These are phyloP conservation scores for Schizothorax lantsangensis DNA, from an alignment of 2,797 vertebrate species.

Conservation along the genomic window DNA sequence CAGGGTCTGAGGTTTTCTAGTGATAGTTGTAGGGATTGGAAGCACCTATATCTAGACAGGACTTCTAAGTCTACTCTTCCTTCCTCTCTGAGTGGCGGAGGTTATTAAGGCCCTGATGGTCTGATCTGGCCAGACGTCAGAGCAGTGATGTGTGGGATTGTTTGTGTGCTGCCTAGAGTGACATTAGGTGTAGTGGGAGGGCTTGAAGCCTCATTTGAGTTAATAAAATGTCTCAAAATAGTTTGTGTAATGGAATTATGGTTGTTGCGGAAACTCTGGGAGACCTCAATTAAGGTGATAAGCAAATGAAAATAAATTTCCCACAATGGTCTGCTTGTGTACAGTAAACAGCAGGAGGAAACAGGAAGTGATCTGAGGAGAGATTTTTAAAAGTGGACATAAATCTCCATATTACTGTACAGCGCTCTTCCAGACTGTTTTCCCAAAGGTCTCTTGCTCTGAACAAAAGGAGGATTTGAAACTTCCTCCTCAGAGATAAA, in stretches of 20 bases:
- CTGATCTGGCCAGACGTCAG: conserved; percentile 37
- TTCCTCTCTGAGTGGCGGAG: conserved; percentile 27
- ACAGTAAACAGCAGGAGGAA: conserved; percentile 72
- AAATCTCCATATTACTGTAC: conserved; percentile 68
- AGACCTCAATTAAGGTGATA: conserved; percentile 80
- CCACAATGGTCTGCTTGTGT: conserved; percentile 67
- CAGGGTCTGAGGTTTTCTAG: background rate
- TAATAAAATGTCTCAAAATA: conserved; percentile 79
- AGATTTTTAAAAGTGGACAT: conserved; percentile 59
- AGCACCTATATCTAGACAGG: background rate
- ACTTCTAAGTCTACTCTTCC: conserved; percentile 26
- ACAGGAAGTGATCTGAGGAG: conserved; percentile 73
- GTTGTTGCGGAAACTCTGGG: conserved; percentile 64
- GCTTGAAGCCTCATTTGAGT: conserved; percentile 72
- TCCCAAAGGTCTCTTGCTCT: conserved; percentile 47
- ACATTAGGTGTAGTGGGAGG: conserved; percentile 56
- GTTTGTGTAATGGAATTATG: conserved; percentile 79
- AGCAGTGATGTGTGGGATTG: conserved; percentile 50
- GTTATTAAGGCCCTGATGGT: conserved; percentile 60
- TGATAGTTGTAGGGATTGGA: background rate
- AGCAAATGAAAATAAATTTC: conserved; percentile 78
- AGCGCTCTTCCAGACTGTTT: conserved; percentile 28
- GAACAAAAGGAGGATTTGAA: conserved; percentile 63
- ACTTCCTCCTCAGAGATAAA: conserved; percentile 61
- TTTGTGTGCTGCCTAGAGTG: conserved; percentile 49